Base-by-base conservation (phyloP, 2,797 vertebrate genomes). In the Scomberomorus guttatus region DNA sequence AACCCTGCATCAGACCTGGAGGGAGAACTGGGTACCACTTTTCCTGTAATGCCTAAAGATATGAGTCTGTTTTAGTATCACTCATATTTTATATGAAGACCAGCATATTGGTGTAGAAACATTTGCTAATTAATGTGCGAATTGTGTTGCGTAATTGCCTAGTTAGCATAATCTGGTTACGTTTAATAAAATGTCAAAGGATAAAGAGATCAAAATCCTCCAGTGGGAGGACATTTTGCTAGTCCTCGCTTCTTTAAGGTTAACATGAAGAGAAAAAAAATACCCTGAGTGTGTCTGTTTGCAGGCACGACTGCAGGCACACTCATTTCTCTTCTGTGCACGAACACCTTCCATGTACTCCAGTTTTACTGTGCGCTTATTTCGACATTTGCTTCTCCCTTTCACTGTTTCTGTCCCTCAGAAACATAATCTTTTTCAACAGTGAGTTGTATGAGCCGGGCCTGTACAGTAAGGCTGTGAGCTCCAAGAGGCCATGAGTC, bases 401-500 rank as follows among this genome's bases (percentile, higher is more conserved):
- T 71, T 78, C 68, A 44, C 24, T 2, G 10, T 20, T n/a, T 29
- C 55, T 6, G 18, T 63, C 32, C 62, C 14, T 73, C 29, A 34
- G 52, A 76, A 54, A 54, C 48, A 15, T 27, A 17, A 17, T 63
- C 39, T 50, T 55, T 72, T n/a, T 17, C 15, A 64, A 25, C 76
- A 69, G 59, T 1, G 44, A 54, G 78, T 9, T 17, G 72, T 42
- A 57, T 56, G 77, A 87, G 64, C 65, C 11, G 5, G 60, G 60
- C 11, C 61, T 4, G 32, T 81, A 10, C 79, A 72, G 89, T 32
- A 51, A 79, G 79, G 65, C 77, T 56, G 59, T 13, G 57, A 75
- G 83, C 86, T 77, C 80, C 24, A 9, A 75, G 86, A 91, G 89
- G 70, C 82, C 87, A 64, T 93, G 90, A 93, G 84, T 93, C 91